Evolutionary conservation across 2,113 vertebrate genomes (phyloP), one percentile per base, ranked within the genome.

Genomic region (Catharus minimus): DNA sequence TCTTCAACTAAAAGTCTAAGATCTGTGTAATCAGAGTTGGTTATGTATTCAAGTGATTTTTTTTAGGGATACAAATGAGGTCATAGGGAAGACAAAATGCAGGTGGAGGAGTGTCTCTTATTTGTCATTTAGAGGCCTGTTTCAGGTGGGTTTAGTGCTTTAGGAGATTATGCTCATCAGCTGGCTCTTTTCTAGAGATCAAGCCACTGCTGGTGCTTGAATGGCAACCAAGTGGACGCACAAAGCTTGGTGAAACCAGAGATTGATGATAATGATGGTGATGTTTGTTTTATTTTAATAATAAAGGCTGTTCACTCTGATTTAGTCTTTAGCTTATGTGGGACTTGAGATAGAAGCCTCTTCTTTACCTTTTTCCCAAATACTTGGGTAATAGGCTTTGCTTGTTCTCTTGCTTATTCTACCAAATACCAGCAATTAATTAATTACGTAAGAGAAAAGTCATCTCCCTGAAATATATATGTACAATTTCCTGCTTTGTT

Each of bases 401-500:
- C 38, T 39, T 82, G 2, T 86, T 85, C 9, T 13, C 20, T 65
- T 10, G 0, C 44, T 90, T 64, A 17, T 30, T 55, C 32, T 81
- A 11, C 30, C n/a, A 49, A n/a, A 47, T 58, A 36, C 21, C 28
- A 44, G 27, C n/a, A 88, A 43, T 75, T 89, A 75, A 13, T 68
- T 53, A 58, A 33, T 23, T 71, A 32, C n/a, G 52, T 86, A 41
- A 77, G 75, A 58, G 28, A 81, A 64, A 43, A 49, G 15, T 27
- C 1, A 33, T 38, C 16, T 91, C 19, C 28, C 5, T 65, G 26
- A n/a, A 64, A 36, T 68, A 27, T 7, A 16, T 15, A 13, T 1
- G 0, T 57, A 7, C 24, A 74, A 11, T 47, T 3, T 0, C 10
- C 7, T 66, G 20, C 27, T 67, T 84, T 1, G 1, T 69, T 69